Conservation (phyloP, 2,113 vertebrate species). For the Vulpes ferrilata region DNA sequence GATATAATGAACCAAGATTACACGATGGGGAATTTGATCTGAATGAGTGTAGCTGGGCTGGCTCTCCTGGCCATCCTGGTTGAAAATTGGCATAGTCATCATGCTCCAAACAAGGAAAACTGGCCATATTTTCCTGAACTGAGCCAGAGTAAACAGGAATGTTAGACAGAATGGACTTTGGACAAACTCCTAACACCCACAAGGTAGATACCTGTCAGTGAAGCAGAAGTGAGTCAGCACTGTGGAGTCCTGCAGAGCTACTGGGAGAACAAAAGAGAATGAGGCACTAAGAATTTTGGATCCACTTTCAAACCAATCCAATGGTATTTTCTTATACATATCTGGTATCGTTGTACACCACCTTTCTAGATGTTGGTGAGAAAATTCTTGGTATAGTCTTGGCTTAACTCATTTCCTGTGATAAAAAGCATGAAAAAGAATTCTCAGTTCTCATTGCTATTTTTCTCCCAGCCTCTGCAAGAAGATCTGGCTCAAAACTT, state of each 20-base stretch:
- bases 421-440: not conserved
- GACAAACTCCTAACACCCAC: not conserved
- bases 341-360: not conserved
- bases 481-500: not conserved
- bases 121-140: not conserved
- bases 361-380: not conserved
- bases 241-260: not conserved
- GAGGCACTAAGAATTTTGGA: not conserved
- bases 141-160: not conserved
- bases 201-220: not conserved
- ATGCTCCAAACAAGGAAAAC: not conserved
- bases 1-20: not conserved
- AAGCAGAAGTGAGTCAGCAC: not conserved
- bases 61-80: not conserved
- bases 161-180: too few relatives aligned
- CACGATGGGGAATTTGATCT: not conserved
- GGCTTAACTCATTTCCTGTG: not conserved
- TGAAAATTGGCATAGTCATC: not conserved
- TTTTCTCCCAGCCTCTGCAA: not conserved
- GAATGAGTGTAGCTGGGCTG: not conserved
- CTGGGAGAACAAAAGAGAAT: not conserved
- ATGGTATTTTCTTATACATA: not conserved
- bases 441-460: not conserved
- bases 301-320: not conserved
- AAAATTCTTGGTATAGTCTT: not conserved